Evolutionary conservation across 2,888 invertebrate species (phyloP).

Genomic region (Cephus nigrinus): DNA sequence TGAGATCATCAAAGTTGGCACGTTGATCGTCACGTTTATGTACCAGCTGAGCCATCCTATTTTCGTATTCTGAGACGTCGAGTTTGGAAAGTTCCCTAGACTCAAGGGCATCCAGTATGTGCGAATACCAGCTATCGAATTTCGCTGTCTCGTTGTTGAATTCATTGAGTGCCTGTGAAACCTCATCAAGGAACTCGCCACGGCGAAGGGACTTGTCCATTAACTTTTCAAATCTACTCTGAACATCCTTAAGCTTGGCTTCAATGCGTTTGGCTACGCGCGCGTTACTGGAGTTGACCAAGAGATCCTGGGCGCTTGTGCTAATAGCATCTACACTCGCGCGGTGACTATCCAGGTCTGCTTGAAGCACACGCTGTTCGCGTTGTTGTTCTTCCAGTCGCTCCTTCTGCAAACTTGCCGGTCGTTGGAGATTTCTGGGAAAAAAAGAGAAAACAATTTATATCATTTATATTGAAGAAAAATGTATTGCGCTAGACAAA

Average conservation of each 20-base stretch:
- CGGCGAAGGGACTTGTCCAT: conserved; percentile 83
- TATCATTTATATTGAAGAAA: background rate
- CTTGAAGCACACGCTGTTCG: conserved; percentile 84
- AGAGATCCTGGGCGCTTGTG: conserved; percentile 82
- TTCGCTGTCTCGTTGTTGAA: conserved; percentile 63
- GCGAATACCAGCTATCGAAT: conserved; percentile 78
- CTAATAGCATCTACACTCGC: conserved; percentile 87
- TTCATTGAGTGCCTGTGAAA: conserved; percentile 71
- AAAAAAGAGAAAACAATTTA: conserved; percentile 13
- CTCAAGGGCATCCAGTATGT: conserved; percentile 80
- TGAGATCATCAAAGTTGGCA: conserved; percentile 77
- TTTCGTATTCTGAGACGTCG: conserved; percentile 74
- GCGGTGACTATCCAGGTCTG: conserved; percentile 88
- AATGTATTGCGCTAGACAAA: background rate
- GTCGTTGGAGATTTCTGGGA: conserved; percentile 75
- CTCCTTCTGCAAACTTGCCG: conserved; percentile 89
- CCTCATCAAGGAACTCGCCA: conserved; percentile 85
- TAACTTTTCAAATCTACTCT: conserved; percentile 85
- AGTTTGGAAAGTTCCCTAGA: conserved; percentile 77
- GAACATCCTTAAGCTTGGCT: conserved; percentile 88
- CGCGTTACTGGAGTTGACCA: conserved; percentile 83
- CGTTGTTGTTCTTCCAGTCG: conserved; percentile 90
- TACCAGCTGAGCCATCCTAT: conserved; percentile 70
- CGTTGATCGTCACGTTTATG: conserved; percentile 71
- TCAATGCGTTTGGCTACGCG: conserved; percentile 91